phyloP scores from a whole-genome alignment of 2,113 vertebrate genomes.

The Lichenostomus cassidix region DNA sequence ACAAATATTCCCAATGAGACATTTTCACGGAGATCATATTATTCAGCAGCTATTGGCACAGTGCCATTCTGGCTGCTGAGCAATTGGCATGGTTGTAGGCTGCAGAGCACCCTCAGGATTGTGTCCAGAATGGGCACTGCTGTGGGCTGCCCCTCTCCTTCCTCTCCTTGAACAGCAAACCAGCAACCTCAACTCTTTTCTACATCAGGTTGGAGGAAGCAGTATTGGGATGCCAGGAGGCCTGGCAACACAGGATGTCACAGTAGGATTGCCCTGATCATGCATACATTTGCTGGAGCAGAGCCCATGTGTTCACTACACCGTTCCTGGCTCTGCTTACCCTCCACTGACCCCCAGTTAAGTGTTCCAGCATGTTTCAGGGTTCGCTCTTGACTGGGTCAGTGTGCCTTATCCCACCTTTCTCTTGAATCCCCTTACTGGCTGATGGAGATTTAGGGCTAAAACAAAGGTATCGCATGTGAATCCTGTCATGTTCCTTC shows the following conservation, averaged over 20 bases:
- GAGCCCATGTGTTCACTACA: background rate
- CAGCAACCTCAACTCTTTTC: background rate
- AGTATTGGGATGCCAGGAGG: background rate
- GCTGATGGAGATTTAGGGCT: background rate
- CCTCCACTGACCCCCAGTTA: background rate
- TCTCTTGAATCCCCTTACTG: background rate
- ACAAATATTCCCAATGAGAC: background rate
- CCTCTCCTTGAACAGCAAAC: background rate
- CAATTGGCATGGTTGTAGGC: background rate
- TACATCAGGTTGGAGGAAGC: background rate
- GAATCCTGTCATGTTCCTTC: background rate
- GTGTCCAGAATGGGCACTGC: background rate
- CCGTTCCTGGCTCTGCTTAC: background rate
- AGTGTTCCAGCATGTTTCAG: background rate
- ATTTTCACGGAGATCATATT: background rate
- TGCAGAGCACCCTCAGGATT: background rate
- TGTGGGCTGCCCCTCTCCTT: background rate
- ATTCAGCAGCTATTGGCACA: background rate
- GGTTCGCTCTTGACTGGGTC: background rate
- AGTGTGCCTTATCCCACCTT: background rate
- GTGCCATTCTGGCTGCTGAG: background rate
- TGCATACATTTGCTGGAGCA: background rate
- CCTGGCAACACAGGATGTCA: background rate
- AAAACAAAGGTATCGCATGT: background rate
- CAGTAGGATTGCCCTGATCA: background rate